Evolutionary conservation across 2,113 vertebrate species (phyloP), one percentile per base, ranked within the genome.

Genomic region (Oncorhynchus mykiss): DNA sequence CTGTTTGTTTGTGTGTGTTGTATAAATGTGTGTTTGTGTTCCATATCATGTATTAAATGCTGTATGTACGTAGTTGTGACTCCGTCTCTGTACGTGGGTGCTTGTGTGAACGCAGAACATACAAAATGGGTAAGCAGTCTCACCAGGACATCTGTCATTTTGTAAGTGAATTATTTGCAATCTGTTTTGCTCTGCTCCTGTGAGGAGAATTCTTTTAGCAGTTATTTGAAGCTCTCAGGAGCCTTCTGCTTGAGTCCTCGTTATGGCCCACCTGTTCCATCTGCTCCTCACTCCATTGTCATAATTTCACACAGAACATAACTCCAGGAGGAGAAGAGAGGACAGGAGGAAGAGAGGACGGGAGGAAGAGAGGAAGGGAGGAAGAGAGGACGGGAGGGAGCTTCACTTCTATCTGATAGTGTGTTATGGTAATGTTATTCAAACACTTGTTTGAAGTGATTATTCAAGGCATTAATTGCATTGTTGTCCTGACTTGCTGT

Each of bases 191-290:
- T 72, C 51, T 67, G 64, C 69, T 70, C 75, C 66, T 49, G 64
- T 29, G 70, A 72, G 22, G 27, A 71, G 48, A 51, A 29, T 29
- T 67, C 14, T 71, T 79, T 77, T 77, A 59, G 73, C 62, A 71
- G 77, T 78, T 81, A 72, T 72, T 78, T 78, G 75, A 80, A 68
- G 81, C 80, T 80, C 77, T 84, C 81, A 84, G 78, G n/a, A 78
- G 60, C 73, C 77, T 80, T 70, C 75, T 78, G 77, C 79, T 78
- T 72, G 80, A 75, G 34, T 74, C 78, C 79, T 84, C 76, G 86
- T 84, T 84, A 80, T 78, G 80, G 81, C 79, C 81, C 85, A 83
- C 85, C 85, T 87, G 83, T 87, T 80, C 85, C 85, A 83, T 87
- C 83, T 87, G 85, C 77, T 81, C 81, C 75, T 77, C 79, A 87